Conservation (phyloP, 2,888 invertebrate genomes). For the Ferdinandea cuprea region DNA sequence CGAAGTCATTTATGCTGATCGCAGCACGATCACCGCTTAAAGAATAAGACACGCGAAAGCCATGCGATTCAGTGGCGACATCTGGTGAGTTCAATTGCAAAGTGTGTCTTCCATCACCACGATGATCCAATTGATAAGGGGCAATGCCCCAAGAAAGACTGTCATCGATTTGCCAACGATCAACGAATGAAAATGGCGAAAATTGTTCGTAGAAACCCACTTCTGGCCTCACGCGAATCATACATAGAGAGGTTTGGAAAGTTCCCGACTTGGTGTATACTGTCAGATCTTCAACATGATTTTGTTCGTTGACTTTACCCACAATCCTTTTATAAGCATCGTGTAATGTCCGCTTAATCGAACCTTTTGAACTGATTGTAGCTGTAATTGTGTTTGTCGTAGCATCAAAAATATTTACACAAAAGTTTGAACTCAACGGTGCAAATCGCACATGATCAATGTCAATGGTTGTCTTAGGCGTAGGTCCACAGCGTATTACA, state of each 20-base stretch:
- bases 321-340: constrained; percentile 18
- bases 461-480: not conserved
- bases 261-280: constrained; percentile 13
- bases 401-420: constrained; percentile 26
- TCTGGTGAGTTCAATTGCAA: constrained; percentile 9
- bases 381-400: constrained; percentile 1
- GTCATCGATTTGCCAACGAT: constrained; percentile 18
- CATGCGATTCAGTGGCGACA: constrained; percentile 16
- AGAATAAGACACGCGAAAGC: constrained; percentile 12
- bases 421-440: constrained; percentile 28
- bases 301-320: constrained; percentile 25
- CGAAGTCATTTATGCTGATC: not conserved
- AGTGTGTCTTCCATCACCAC: not conserved
- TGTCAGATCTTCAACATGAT: constrained; percentile 31
- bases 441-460: constrained; percentile 50
- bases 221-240: constrained; percentile 22
- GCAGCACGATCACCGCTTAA: not conserved
- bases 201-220: constrained; percentile 54
- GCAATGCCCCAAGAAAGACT: constrained; percentile 20
- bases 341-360: constrained; percentile 8
- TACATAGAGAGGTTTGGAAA: not conserved
- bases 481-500: constrained; percentile 21
- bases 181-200: constrained; percentile 21
- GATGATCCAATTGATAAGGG: constrained; percentile 27
- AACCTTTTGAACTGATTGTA: constrained; percentile 18